Evolutionary conservation across 2,797 vertebrate species (phyloP), one percentile per base, ranked within the genome.

Genomic region (Austrolebias charrua): DNA sequence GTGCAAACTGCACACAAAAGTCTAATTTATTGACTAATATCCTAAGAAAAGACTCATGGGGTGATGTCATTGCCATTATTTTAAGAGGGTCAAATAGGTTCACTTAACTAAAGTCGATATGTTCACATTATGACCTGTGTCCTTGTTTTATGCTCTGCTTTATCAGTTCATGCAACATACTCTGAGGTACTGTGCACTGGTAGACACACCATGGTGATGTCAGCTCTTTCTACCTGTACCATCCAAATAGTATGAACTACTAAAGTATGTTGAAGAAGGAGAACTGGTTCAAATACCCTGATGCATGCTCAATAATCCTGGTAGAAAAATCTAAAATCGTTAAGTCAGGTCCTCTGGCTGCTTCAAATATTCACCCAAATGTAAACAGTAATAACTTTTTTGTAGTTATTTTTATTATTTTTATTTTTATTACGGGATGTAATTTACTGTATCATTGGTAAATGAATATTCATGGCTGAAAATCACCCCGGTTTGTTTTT

Each of bases 201-300:
- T 31, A 11, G 47, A 60, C 14, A 5, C 64, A 44, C 51, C 60
- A 63, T 56, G 61, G 44, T 12, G 31, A 50, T 5, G 0, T 47
- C 55, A 54, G 16, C 47, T 31, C 53, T 58, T 53, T 11, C 48
- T 59, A 77, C 69, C 83, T 86, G 78, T 55, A 63, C 59, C 66
- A 50, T 66, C 58, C 29, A 73, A 80, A 82, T 72, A 80, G 46
- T 79, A 60, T 63, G 38, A 75, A 81, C 71, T 71, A 50, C 50
- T 55, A 51, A 73, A 69, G 69, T 49, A 33, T 24, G 43, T 43
- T 1, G 5, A 68, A 51, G 60, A 63, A 16, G 63, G 63, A 48
- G 55, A 55, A 67, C 24, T 46, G 11, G 38, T 35, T 35, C 6
- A 35, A 35, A 35, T 33, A 35, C 10, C 49, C 43, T 24, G 24